Percentiles rank a stretch among this genome's conserved stretches.
Conservation (phyloP, 2,113 vertebrate species). For the Rhodinocichla rosea region DNA sequence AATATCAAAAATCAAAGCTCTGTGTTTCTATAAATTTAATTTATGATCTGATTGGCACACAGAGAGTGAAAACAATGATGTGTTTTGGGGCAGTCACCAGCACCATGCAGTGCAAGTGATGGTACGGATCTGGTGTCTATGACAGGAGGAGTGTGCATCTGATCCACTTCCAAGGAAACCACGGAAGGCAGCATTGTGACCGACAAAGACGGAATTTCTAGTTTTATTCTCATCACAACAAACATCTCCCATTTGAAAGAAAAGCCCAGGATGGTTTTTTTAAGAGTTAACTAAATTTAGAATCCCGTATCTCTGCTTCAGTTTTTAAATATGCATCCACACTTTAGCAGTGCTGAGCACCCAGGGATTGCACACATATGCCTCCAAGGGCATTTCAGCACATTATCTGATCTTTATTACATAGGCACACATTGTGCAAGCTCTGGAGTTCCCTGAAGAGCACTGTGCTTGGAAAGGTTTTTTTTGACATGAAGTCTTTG, state of each 20-base stretch:
- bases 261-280: background rate
- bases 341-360: background rate
- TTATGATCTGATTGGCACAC: background rate
- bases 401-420: background rate
- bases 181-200: background rate
- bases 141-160: background rate
- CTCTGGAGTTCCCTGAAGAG: background rate
- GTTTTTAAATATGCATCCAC: background rate
- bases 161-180: background rate
- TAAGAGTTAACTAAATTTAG: background rate
- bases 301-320: background rate
- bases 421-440: background rate
- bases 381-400: background rate
- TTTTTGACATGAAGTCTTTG: background rate
- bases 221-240: background rate
- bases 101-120: background rate
- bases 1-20: background rate
- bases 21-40: background rate
- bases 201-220: background rate
- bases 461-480: background rate
- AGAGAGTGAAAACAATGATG: background rate
- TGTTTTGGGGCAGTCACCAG: background rate
- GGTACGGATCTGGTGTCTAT: background rate
- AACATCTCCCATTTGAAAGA: background rate
- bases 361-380: background rate